Percentiles rank a stretch among this genome's conserved stretches.
Evolutionary conservation across 2,113 vertebrate species (phyloP).

Genomic region (Salvator merianae): DNA sequence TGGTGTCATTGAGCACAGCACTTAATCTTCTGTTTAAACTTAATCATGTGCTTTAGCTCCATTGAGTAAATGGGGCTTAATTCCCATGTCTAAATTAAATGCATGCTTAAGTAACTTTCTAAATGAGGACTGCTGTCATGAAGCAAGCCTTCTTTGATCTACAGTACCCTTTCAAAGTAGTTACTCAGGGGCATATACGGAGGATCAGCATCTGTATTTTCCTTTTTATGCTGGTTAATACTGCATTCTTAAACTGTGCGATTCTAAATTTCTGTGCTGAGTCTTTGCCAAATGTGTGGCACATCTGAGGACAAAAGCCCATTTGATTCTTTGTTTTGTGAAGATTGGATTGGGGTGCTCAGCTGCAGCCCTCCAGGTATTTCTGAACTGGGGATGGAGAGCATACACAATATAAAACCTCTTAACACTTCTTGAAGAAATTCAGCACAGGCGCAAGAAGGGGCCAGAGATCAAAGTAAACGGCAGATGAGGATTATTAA

Average conservation of each 20-base stretch:
- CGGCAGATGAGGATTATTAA: background rate
- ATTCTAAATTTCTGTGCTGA: background rate
- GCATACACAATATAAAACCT: too few species aligned
- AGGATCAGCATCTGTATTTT: background rate
- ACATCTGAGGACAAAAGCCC: background rate
- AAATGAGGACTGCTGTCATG: slow-evolving; percentile 24
- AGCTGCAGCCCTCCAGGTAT: too few species aligned
- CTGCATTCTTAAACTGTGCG: background rate
- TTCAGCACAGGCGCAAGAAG: background rate
- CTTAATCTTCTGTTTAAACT: slow-evolving; percentile 31
- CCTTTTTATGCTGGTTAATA: background rate
- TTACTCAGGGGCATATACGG: background rate
- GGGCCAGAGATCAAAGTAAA: background rate
- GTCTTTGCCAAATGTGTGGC: background rate
- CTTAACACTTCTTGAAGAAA: background rate
- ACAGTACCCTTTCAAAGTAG: slow-evolving; percentile 22
- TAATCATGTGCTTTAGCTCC: slow-evolving; percentile 33
- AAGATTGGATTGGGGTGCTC: background rate
- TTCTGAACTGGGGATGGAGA: too few species aligned
- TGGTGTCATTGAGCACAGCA: slow-evolving; percentile 1
- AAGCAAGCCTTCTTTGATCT: slow-evolving; percentile 16
- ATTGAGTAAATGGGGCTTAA: slow-evolving; percentile 30
- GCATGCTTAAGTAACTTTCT: slow-evolving; percentile 36
- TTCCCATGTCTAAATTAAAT: slow-evolving; percentile 33
- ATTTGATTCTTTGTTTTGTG: background rate